Conservation (phyloP, 2,888 invertebrate genomes). For the Cataglyphis cursor region DNA sequence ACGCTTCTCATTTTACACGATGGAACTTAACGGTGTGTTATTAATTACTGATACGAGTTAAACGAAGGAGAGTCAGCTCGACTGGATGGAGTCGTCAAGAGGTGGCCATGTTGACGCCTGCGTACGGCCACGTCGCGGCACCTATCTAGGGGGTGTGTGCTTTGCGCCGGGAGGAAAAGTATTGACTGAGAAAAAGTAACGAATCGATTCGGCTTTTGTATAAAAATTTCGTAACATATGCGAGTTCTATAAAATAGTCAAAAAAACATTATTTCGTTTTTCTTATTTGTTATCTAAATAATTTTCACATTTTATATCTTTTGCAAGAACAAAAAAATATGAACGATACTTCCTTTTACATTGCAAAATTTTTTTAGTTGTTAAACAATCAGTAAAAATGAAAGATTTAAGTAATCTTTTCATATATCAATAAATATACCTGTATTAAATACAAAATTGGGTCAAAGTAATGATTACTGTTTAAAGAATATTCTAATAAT, state of each 20-base stretch:
- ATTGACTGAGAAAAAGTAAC: constrained; percentile 72
- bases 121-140: constrained; percentile 77
- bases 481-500: background rate
- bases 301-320: background rate
- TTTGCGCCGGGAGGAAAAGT: constrained; percentile 74
- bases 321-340: background rate
- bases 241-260: background rate
- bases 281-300: background rate
- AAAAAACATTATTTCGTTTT: background rate
- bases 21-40: constrained; percentile 78
- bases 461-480: background rate
- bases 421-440: background rate
- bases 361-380: background rate
- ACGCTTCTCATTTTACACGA: constrained; percentile 67
- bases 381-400: background rate
- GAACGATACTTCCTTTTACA: background rate
- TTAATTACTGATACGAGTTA: constrained; percentile 79
- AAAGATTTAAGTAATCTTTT: background rate
- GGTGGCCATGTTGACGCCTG: constrained; percentile 86
- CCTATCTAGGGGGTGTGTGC: constrained; percentile 77
- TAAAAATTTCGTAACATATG: background rate
- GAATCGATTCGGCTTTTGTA: constrained; percentile 24
- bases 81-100: constrained; percentile 77
- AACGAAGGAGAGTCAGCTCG: constrained; percentile 73
- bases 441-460: background rate